These are phyloP conservation scores for Temnothorax rugatulus DNA, from an alignment of 2,888 invertebrate species.

Conservation along the genomic window DNA sequence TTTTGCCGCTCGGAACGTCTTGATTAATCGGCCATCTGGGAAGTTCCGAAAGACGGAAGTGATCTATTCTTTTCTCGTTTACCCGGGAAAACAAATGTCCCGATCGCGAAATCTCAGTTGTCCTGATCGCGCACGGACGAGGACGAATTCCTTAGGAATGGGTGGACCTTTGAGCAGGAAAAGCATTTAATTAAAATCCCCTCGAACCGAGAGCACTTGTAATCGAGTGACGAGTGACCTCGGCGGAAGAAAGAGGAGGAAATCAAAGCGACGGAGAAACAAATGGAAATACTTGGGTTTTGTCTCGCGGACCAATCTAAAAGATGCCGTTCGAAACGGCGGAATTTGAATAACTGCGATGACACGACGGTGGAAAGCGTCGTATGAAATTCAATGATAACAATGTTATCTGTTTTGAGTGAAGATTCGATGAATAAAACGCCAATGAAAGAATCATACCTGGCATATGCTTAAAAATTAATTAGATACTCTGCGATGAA, in stretches of 20 bases:
- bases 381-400: neutral
- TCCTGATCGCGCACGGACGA: slow-evolving; percentile 48
- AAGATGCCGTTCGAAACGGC: neutral
- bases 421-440: neutral
- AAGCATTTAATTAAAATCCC: slow-evolving; percentile 74
- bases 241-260: neutral
- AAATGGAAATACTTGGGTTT: slow-evolving; percentile 50
- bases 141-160: slow-evolving; percentile 63
- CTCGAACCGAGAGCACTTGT: slow-evolving; percentile 69
- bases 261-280: slow-evolving; percentile 33
- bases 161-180: slow-evolving; percentile 64
- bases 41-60: slow-evolving; percentile 51
- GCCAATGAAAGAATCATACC: neutral
- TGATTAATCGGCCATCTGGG: slow-evolving; percentile 59
- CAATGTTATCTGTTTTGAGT: neutral
- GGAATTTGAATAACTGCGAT: slow-evolving; percentile 25
- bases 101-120: slow-evolving; percentile 57
- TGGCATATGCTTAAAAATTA: neutral
- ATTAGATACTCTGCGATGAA: neutral
- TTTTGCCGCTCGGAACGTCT: slow-evolving; percentile 36
- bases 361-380: neutral
- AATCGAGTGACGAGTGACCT: slow-evolving; percentile 67
- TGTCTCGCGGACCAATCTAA: slow-evolving; percentile 33
- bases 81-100: slow-evolving; percentile 65
- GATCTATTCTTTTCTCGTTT: slow-evolving; percentile 49